A percentile compares a stretch with the other conserved stretches of the same genome.
These are phyloP conservation scores for Medauroidea extradentata DNA, from an alignment of 1,140 invertebrate genomes.

Conservation along the genomic window DNA sequence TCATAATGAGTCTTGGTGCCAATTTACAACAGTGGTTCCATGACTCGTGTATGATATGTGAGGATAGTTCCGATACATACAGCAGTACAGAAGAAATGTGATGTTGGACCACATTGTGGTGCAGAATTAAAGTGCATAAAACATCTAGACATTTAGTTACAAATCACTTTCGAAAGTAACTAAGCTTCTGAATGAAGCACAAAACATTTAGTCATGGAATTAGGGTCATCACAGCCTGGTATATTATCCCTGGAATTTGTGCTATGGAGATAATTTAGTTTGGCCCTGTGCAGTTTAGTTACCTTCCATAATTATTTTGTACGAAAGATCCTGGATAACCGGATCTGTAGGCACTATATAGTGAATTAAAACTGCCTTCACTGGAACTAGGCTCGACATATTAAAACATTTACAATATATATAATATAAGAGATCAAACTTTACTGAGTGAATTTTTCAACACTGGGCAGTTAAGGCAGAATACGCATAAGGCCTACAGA, in stretches of 20 bases:
- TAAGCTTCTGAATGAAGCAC: not conserved
- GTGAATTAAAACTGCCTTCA: not conserved
- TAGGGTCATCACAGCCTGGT: conserved; percentile 9
- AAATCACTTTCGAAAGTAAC: too few species aligned
- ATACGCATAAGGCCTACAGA: not conserved
- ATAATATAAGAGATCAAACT: conserved; percentile 12
- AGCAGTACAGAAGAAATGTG: too few species aligned
- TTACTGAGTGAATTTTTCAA: conserved; percentile 2
- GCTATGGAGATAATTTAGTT: conserved; percentile 1
- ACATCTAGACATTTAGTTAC: too few species aligned
- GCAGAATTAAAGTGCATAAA: too few species aligned
- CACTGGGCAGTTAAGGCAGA: not conserved
- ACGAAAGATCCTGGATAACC: conserved; percentile 4
- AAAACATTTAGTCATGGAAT: not conserved
- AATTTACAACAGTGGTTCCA: too few species aligned
- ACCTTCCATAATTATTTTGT: conserved; percentile 6
- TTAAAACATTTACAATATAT: conserved; percentile 5
- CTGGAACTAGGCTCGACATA: conserved; percentile 3
- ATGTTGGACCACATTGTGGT: too few species aligned
- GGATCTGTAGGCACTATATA: conserved; percentile 10
- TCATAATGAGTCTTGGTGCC: too few species aligned
- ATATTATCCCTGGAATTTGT: conserved; percentile 11
- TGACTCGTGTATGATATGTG: too few species aligned
- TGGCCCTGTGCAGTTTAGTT: conserved; percentile 12
- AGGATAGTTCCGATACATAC: too few species aligned